Conservation (phyloP, 2,797 vertebrate genomes). For the Catamblyrhynchus diadema region DNA sequence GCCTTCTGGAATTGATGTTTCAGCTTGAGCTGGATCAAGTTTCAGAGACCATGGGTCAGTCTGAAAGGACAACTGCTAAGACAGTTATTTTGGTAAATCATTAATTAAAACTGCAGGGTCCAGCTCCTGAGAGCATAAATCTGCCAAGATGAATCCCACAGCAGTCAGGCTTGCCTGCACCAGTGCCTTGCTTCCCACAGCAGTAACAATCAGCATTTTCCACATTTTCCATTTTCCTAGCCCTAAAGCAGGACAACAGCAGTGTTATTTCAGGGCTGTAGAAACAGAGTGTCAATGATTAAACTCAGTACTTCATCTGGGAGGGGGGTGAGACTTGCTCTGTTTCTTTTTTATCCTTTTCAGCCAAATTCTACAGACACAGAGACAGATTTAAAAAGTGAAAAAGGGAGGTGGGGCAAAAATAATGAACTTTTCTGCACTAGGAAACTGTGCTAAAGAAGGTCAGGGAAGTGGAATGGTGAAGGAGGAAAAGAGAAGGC, state of each 20-base stretch:
- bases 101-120: background rate
- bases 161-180: background rate
- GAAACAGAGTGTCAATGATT: background rate
- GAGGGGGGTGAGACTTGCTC: background rate
- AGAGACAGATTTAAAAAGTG: background rate
- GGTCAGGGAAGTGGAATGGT: background rate
- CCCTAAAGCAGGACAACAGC: background rate
- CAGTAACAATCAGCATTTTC: background rate
- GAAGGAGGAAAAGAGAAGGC: background rate
- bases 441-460: background rate
- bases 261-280: background rate
- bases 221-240: background rate
- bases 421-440: background rate
- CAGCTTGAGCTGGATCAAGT: background rate
- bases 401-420: background rate
- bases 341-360: background rate
- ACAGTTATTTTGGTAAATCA: slow-evolving; percentile 6
- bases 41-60: slow-evolving; percentile 6
- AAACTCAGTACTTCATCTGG: background rate
- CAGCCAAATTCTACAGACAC: background rate
- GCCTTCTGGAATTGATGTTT: slow-evolving; percentile 19
- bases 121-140: background rate
- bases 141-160: background rate
- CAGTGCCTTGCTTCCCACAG: background rate
- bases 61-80: background rate